These are phyloP conservation scores for Lucilia cuprina DNA, from an alignment of 1,140 invertebrate genomes.

Conservation along the genomic window DNA sequence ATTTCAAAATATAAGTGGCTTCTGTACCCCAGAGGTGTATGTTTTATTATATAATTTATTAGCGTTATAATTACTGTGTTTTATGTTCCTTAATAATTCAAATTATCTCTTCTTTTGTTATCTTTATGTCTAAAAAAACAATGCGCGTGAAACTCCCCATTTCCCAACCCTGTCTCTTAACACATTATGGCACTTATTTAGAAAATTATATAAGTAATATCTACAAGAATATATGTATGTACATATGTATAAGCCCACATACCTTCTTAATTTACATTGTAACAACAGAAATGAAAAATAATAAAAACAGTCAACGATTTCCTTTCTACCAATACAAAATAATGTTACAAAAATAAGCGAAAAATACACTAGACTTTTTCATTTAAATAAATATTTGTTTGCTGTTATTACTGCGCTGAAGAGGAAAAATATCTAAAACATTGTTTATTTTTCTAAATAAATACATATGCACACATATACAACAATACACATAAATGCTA, in stretches of 20 bases:
- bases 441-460: neutral
- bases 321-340: neutral
- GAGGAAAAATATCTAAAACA: neutral
- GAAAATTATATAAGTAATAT: too few species aligned
- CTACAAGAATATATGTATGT: too few species aligned
- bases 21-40: too few species aligned
- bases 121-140: too few species aligned
- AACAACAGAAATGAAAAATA: neutral
- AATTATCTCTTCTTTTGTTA: too few species aligned
- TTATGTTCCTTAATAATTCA: too few species aligned
- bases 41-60: too few species aligned
- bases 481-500: neutral
- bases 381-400: constrained; percentile 13
- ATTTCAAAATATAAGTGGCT: too few species aligned
- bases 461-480: neutral
- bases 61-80: too few species aligned
- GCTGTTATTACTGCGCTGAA: neutral
- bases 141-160: too few species aligned
- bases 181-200: too few species aligned
- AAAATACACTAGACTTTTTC: neutral
- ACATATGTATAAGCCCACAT: neutral
- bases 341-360: neutral
- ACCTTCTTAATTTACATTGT: neutral
- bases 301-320: neutral
- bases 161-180: too few species aligned